Evolutionary conservation across 2,888 invertebrate species (phyloP).

Genomic region (Tachina fera): DNA sequence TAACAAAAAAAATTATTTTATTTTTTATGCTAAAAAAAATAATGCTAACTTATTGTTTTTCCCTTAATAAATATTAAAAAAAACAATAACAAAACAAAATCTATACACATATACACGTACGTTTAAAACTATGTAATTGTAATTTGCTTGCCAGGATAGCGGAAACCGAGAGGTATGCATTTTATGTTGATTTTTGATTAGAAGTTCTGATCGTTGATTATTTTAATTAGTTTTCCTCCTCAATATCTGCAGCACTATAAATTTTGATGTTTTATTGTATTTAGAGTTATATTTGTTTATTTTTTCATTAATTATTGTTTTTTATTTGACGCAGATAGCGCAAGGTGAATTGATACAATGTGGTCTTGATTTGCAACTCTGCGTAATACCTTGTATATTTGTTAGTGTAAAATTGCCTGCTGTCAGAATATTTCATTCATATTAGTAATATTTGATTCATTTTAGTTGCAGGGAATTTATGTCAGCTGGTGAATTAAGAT

Average conservation of each 20-base stretch:
- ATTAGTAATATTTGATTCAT: too few species aligned
- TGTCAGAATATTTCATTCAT: too few species aligned
- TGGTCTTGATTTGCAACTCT: too few species aligned
- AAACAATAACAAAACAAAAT: slow-evolving; percentile 68
- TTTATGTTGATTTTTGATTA: slow-evolving; percentile 48
- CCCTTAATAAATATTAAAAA: slow-evolving; percentile 65
- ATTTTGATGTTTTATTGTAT: neutral
- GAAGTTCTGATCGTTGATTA: slow-evolving; percentile 38
- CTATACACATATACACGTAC: slow-evolving; percentile 50
- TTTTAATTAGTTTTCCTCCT: slow-evolving; percentile 2
- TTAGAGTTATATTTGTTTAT: neutral
- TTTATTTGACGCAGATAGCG: neutral
- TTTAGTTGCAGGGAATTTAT: too few species aligned
- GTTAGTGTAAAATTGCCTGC: too few species aligned
- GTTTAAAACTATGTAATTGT: slow-evolving; percentile 76
- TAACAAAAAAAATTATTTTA: slow-evolving; percentile 16
- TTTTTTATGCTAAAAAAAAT: slow-evolving; percentile 64
- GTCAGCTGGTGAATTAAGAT: too few species aligned
- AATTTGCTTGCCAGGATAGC: slow-evolving; percentile 86
- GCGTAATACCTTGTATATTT: too few species aligned
- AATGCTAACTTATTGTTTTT: slow-evolving; percentile 72
- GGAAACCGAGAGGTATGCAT: slow-evolving; percentile 88
- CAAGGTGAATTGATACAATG: too few species aligned
- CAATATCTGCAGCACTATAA: neutral
- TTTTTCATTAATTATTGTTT: neutral